A percentile compares a stretch with the other conserved stretches of the same genome.
Conservation (phyloP, 2,797 vertebrate species). For the Enteromius argenteus region DNA sequence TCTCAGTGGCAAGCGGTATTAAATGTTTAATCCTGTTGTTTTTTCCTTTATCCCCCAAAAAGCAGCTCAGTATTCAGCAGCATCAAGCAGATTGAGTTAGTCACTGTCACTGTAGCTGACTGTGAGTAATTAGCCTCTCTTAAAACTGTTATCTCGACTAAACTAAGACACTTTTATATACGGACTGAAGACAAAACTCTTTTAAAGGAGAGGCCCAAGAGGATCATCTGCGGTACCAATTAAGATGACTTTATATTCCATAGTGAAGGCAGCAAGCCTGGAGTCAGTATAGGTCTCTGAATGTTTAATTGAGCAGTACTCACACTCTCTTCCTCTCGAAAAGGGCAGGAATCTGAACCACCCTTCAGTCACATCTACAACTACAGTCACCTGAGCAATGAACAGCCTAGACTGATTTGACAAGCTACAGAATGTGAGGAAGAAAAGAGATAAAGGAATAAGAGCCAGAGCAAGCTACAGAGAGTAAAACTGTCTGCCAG, state of each 20-base stretch:
- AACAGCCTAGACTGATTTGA: background rate
- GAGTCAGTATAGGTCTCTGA: slow-evolving; percentile 29
- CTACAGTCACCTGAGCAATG: background rate
- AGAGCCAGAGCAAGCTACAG: slow-evolving; percentile 15
- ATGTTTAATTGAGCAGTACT: slow-evolving; percentile 53
- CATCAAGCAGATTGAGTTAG: background rate
- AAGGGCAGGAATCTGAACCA: background rate
- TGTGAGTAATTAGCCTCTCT: slow-evolving; percentile 27
- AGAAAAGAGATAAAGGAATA: slow-evolving; percentile 17
- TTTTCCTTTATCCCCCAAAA: slow-evolving; percentile 46
- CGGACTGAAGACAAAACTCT: slow-evolving; percentile 11
- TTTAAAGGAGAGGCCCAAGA: slow-evolving; percentile 15
- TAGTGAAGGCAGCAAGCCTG: slow-evolving; percentile 11
- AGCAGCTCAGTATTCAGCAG: slow-evolving; percentile 22
- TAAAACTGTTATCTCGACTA: slow-evolving; percentile 5
- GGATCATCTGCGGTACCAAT: slow-evolving; percentile 34
- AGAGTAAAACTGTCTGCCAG: slow-evolving; percentile 3
- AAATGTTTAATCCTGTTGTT: slow-evolving; percentile 59
- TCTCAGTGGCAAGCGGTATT: slow-evolving; percentile 58
- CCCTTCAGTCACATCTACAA: slow-evolving; percentile 21
- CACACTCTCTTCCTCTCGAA: slow-evolving; percentile 12
- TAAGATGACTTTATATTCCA: slow-evolving; percentile 34
- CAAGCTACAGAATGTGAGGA: slow-evolving; percentile 25
- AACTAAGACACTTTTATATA: background rate
- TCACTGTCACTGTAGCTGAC: slow-evolving; percentile 27